Percentiles rank a stretch among this genome's conserved stretches.
phyloP scores from a whole-genome alignment of 1,140 invertebrate genomes.

The Drosophila parvula region DNA sequence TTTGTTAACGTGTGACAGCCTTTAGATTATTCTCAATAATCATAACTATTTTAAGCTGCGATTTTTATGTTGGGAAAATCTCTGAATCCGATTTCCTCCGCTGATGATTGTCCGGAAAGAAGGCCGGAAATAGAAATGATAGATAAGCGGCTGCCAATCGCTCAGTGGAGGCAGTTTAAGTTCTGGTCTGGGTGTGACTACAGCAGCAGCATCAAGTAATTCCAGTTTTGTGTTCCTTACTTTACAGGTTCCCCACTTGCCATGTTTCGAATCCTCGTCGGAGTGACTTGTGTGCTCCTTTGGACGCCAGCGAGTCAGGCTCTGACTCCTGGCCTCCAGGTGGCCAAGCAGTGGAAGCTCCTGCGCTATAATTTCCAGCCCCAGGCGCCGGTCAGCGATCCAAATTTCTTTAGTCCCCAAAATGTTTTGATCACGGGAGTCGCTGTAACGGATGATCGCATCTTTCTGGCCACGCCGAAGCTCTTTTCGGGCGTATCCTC shows the following conservation, averaged over 20 bases:
- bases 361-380: conserved; percentile 88
- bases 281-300: conserved; percentile 33
- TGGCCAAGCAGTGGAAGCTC: conserved; percentile 90
- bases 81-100: conserved; percentile 24
- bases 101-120: conserved; percentile 12
- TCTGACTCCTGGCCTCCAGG: conserved; percentile 85
- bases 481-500: conserved; percentile 89
- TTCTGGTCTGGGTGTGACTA: conserved; percentile 7
- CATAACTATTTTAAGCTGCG: conserved; percentile 4
- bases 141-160: conserved; percentile 22
- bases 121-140: conserved; percentile 38
- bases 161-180: conserved; percentile 14
- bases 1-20: neutral
- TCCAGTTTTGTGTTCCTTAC: conserved; percentile 1
- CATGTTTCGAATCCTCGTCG: conserved; percentile 49
- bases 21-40: conserved; percentile 13
- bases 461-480: conserved; percentile 90
- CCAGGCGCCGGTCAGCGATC: conserved; percentile 83
- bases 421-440: conserved; percentile 91
- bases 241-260: conserved; percentile 27
- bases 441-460: conserved; percentile 88
- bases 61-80: conserved; percentile 28
- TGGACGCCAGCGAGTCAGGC: conserved; percentile 28
- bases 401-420: conserved; percentile 87
- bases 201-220: conserved; percentile 26